Percentiles rank a stretch among this genome's conserved stretches.
Conservation (phyloP, 2,888 invertebrate genomes). For the Sphaerophoria rueppellii region DNA sequence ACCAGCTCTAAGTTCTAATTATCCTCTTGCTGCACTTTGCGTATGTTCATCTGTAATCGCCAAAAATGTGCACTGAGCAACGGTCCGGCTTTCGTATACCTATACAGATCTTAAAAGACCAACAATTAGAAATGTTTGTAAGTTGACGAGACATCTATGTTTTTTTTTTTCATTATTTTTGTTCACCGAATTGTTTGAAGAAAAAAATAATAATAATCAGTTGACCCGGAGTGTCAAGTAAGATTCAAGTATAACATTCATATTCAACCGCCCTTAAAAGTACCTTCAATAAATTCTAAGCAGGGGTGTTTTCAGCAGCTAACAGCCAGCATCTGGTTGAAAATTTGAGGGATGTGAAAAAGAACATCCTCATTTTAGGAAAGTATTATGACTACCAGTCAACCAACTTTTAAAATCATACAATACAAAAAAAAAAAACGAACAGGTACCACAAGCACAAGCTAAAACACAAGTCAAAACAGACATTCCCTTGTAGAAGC, state of each 20-base stretch:
- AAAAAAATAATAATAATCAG: not conserved
- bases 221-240: not conserved
- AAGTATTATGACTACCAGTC: conserved; percentile 30
- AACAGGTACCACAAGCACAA: conserved; percentile 38
- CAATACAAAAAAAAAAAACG: conserved; percentile 3
- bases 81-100: too few relatives aligned
- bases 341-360: conserved; percentile 27
- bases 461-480: not conserved
- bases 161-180: too few relatives aligned
- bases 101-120: too few relatives aligned
- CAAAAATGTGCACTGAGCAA: too few relatives aligned
- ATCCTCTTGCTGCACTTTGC: too few relatives aligned
- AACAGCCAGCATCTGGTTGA: not conserved
- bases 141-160: too few relatives aligned
- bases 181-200: too few relatives aligned
- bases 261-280: conserved; percentile 25
- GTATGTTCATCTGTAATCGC: too few relatives aligned
- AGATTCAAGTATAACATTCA: conserved; percentile 11
- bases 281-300: conserved; percentile 62
- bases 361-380: conserved; percentile 56
- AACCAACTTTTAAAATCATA: not conserved
- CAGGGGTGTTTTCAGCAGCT: conserved; percentile 37
- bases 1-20: too few relatives aligned
- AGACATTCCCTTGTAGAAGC: conserved; percentile 60
- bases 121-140: too few relatives aligned